Conservation (phyloP, 2,888 invertebrate species). For the Zaprionus lineosus region DNA sequence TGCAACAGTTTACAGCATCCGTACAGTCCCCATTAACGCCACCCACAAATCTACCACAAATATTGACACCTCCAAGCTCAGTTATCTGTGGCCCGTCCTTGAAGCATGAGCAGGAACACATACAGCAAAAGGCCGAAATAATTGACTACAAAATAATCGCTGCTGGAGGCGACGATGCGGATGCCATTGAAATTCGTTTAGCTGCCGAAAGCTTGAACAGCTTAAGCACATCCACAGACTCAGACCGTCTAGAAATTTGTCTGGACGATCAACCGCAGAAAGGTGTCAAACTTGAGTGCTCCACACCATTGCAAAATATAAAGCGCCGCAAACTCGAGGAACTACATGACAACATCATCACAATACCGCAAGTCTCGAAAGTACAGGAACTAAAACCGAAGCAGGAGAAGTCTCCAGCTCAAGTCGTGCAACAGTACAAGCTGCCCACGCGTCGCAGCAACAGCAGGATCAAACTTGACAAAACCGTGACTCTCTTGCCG, state of each 20-base stretch:
- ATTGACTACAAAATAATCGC: conserved; percentile 75
- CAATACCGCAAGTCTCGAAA: not conserved
- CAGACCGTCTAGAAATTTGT: conserved; percentile 77
- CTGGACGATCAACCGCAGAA: conserved; percentile 42
- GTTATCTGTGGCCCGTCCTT: conserved; percentile 42
- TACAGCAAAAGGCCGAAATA: conserved; percentile 32
- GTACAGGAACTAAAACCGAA: not conserved
- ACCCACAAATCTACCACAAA: conserved; percentile 25
- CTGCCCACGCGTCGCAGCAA: conserved; percentile 18
- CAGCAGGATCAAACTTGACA: not conserved
- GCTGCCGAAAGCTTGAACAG: conserved; percentile 67
- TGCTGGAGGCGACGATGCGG: conserved; percentile 56
- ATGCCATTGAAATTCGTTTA: conserved; percentile 75
- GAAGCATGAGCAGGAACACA: conserved; percentile 11
- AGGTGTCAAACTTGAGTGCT: conserved; percentile 27
- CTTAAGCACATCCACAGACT: conserved; percentile 72
- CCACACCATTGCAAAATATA: conserved; percentile 31
- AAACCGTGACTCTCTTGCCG: not conserved
- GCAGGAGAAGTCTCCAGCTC: not conserved
- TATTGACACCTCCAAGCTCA: conserved; percentile 56
- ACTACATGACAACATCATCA: not conserved
- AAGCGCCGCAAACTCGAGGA: conserved; percentile 63
- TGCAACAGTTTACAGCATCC: conserved; percentile 40
- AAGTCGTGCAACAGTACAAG: conserved; percentile 24
- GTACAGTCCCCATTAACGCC: conserved; percentile 20